A percentile compares a stretch with the other conserved stretches of the same genome.
phyloP scores from a whole-genome alignment of 2,113 vertebrate genomes.

The Anarhynchus alexandrinus region DNA sequence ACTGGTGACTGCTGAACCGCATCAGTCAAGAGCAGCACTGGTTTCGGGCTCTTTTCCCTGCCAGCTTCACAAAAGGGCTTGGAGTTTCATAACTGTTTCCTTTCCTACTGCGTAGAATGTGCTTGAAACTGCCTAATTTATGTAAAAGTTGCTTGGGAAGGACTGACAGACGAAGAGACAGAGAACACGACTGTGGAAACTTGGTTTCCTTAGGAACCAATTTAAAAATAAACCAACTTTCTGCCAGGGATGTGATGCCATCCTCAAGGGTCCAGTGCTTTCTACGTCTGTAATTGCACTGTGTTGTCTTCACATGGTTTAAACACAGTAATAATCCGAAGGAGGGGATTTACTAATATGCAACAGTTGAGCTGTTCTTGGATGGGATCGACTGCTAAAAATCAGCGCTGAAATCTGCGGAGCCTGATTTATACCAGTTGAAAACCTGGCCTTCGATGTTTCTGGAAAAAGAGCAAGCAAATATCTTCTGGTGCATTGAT shows the following conservation, averaged over 20 bases:
- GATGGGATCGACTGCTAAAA: not conserved
- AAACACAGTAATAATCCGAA: not conserved
- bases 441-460: not conserved
- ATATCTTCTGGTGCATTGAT: not conserved
- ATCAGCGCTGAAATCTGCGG: not conserved
- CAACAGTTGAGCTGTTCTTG: not conserved
- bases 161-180: not conserved
- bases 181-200: not conserved
- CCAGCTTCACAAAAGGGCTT: not conserved
- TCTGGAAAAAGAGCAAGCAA: not conserved
- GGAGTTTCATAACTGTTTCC: not conserved
- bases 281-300: not conserved
- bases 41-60: not conserved
- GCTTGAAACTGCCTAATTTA: not conserved
- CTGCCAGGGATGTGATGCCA: not conserved
- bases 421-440: not conserved
- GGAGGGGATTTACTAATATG: not conserved
- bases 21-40: not conserved
- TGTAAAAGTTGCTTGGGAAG: not conserved
- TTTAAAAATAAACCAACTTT: constrained; percentile 28
- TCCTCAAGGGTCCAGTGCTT: not conserved
- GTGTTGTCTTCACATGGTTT: not conserved
- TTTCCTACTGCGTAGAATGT: not conserved
- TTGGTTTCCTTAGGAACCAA: constrained; percentile 40
- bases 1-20: not conserved